Conservation (phyloP, 2,113 vertebrate species). For the Neodon shergylaensis region DNA sequence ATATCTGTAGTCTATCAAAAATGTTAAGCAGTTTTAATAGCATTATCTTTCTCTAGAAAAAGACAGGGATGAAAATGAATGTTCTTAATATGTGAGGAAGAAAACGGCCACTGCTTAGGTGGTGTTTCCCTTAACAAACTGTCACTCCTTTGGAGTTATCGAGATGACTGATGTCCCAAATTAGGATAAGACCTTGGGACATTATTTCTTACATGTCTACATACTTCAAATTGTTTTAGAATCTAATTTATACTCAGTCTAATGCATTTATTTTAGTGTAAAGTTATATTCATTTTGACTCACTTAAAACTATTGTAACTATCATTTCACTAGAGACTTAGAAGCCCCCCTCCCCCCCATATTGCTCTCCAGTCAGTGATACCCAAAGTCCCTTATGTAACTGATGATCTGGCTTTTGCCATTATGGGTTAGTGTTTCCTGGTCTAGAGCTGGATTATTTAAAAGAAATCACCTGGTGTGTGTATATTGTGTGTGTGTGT, state of each 20-base stretch:
- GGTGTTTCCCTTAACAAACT: background rate
- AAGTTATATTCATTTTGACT: background rate
- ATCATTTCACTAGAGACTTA: background rate
- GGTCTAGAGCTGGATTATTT: background rate
- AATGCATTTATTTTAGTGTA: background rate
- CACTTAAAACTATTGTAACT: background rate
- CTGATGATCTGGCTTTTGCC: background rate
- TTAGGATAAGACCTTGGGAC: background rate
- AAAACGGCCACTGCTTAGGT: background rate
- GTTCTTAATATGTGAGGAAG: background rate
- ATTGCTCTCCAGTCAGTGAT: background rate
- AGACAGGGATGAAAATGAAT: background rate
- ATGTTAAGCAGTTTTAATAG: background rate
- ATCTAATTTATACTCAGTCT: background rate
- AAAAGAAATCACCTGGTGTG: background rate
- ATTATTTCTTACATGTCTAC: background rate
- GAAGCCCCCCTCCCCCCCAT: background rate
- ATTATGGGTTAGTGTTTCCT: background rate
- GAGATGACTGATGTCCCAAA: background rate
- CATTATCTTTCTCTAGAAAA: background rate
- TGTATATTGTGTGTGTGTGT: background rate
- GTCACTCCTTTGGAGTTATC: background rate
- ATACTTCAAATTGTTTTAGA: background rate
- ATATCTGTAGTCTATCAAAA: constrained; percentile 24
- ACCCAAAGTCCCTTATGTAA: background rate